These are phyloP conservation scores for Mionectes macconnelli DNA, from an alignment of 2,113 vertebrate genomes.

Conservation along the genomic window DNA sequence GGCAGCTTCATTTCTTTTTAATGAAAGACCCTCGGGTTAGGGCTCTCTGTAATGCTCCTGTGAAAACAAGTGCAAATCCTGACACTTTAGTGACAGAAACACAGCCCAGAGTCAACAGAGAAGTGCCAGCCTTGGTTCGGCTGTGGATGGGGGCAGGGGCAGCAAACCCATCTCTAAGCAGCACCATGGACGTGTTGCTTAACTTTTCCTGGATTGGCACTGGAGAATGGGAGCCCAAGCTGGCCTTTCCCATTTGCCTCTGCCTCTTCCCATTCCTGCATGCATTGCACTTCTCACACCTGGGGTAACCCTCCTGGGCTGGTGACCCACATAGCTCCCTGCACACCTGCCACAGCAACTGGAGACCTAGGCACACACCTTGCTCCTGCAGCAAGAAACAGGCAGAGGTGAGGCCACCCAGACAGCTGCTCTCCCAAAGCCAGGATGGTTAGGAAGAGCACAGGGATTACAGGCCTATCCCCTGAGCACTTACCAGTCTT, in stretches of 20 bases:
- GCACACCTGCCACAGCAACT: background rate
- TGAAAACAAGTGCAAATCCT: constrained; percentile 40
- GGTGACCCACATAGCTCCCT: background rate
- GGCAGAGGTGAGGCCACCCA: background rate
- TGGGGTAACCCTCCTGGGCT: accelerated
- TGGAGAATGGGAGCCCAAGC: background rate
- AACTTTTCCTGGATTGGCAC: background rate
- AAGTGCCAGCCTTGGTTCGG: constrained; percentile 56
- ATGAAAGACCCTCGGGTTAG: background rate
- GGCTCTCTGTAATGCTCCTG: background rate
- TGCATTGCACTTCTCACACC: background rate
- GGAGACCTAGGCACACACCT: background rate
- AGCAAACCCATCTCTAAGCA: background rate
- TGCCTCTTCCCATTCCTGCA: background rate
- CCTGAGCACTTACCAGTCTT: background rate
- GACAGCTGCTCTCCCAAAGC: background rate
- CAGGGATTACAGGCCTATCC: background rate
- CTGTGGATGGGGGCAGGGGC: background rate
- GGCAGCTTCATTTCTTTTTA: background rate
- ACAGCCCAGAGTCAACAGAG: background rate
- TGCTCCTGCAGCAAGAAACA: background rate
- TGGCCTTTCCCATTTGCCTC: background rate
- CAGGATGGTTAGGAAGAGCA: background rate
- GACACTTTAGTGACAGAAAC: constrained; percentile 37
- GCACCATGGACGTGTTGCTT: accelerated